A percentile compares a stretch with the other conserved stretches of the same genome.
These are phyloP conservation scores for Ageneiosus marmoratus DNA, from an alignment of 2,113 vertebrate species.

Conservation along the genomic window DNA sequence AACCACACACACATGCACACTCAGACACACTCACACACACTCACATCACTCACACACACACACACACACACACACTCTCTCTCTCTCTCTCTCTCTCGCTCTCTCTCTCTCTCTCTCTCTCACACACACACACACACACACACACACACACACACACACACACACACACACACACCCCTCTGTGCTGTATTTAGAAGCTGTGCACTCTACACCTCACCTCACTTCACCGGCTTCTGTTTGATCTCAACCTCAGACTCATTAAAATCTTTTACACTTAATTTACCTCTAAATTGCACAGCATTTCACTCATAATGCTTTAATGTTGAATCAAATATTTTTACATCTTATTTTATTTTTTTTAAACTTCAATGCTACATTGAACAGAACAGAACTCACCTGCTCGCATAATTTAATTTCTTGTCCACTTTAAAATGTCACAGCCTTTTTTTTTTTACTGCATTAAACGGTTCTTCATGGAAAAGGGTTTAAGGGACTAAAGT, in stretches of 20 bases:
- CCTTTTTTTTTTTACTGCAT: no score
- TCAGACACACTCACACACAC: no score
- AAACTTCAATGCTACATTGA: neutral
- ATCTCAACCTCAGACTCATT: constrained; percentile 1
- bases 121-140: neutral
- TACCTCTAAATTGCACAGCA: neutral
- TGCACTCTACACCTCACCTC: neutral
- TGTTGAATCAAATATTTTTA: neutral
- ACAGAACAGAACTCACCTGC: neutral
- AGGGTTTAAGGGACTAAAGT: neutral
- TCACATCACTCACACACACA: no score
- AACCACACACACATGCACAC: neutral
- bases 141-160: constrained; percentile 4
- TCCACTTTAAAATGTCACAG: neutral
- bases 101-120: no score
- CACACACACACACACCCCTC: neutral
- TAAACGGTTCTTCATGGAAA: neutral
- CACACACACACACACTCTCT: no score
- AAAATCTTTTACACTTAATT: constrained; percentile 12
- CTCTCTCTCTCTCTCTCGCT: no score
- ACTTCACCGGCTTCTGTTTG: constrained; percentile 1
- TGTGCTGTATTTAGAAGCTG: constrained; percentile 17
- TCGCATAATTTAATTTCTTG: neutral
- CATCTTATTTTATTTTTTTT: neutral
- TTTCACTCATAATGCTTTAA: neutral